These are phyloP conservation scores for Heliconius himera DNA, from an alignment of 1,140 invertebrate genomes.

Conservation along the genomic window DNA sequence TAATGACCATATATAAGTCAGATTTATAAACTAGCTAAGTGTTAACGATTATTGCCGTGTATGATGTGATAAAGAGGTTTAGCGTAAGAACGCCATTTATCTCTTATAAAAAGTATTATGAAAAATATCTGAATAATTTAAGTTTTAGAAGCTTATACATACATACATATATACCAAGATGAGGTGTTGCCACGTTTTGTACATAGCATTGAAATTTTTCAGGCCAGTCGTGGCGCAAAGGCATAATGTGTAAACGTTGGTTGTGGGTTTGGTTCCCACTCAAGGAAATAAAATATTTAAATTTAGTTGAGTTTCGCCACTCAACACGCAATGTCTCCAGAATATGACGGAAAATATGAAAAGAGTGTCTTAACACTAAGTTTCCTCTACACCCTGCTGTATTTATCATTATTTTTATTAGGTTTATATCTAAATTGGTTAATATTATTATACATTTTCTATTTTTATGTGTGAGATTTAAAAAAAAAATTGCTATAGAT, in stretches of 20 bases:
- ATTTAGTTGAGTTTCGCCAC: too few species aligned
- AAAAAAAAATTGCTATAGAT: neutral
- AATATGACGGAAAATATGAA: too few species aligned
- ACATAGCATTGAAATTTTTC: too few species aligned
- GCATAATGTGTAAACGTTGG: too few species aligned
- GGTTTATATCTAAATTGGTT: neutral
- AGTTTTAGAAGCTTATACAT: neutral
- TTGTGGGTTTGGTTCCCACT: too few species aligned
- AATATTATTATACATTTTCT: neutral
- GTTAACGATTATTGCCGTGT: conserved; percentile 10
- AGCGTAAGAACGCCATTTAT: neutral
- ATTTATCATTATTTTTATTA: neutral
- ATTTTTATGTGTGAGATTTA: neutral
- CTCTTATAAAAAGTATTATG: neutral
- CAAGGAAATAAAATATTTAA: too few species aligned
- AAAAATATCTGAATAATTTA: neutral
- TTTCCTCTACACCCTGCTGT: too few species aligned
- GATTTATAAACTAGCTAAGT: conserved; percentile 7
- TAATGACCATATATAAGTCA: conserved; percentile 10
- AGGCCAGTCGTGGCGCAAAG: too few species aligned
- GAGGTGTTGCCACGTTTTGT: neutral
- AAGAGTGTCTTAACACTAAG: too few species aligned
- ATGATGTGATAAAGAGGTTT: neutral
- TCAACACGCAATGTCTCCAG: too few species aligned
- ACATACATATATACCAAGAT: neutral